Conservation (phyloP, 1,140 invertebrate species). For the Homalodisca vitripennis region DNA sequence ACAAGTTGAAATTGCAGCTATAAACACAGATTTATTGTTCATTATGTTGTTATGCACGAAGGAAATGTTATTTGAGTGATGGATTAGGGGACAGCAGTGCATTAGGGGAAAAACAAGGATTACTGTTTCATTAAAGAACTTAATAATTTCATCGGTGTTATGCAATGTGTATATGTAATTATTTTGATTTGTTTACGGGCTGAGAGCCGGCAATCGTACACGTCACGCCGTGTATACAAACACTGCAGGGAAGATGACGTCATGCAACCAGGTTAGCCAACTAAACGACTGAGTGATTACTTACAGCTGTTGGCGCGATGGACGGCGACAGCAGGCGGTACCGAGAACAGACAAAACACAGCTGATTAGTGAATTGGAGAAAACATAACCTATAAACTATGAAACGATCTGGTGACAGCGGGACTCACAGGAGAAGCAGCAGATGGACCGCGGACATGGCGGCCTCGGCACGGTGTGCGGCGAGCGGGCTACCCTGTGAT, state of each 20-base stretch:
- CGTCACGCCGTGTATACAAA: background rate
- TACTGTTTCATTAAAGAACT: background rate
- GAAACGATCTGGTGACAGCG: background rate
- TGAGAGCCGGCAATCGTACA: background rate
- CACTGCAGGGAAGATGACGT: background rate
- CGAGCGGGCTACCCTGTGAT: background rate
- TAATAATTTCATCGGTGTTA: background rate
- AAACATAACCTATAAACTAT: background rate
- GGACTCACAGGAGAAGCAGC: slow-evolving; percentile 15
- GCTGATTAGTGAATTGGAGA: background rate
- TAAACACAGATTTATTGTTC: too few relatives aligned
- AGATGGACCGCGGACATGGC: slow-evolving; percentile 9
- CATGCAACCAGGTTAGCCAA: slow-evolving; percentile 8
- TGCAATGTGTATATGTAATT: background rate
- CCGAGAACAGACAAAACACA: slow-evolving; percentile 6
- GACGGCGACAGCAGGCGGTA: background rate
- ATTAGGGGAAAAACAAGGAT: background rate
- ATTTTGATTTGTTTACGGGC: background rate
- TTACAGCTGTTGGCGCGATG: background rate
- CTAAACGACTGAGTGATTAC: background rate
- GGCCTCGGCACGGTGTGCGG: background rate
- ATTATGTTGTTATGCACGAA: too few relatives aligned
- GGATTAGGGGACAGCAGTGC: background rate
- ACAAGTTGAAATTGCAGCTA: too few relatives aligned
- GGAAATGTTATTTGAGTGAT: too few relatives aligned